Evolutionary conservation across 2,797 vertebrate genomes (phyloP).

Genomic region (Periparus ater): DNA sequence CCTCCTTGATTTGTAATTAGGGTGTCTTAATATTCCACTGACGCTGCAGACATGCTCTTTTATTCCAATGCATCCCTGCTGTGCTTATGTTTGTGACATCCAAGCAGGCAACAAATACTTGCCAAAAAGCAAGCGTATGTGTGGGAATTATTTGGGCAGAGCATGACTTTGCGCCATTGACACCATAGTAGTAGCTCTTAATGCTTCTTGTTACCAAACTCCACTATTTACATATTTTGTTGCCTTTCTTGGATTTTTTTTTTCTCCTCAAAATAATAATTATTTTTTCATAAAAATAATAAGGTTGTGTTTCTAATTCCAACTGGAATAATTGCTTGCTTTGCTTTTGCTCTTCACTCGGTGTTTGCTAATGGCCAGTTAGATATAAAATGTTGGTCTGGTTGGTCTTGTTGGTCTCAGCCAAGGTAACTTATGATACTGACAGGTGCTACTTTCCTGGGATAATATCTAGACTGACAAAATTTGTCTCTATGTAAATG

Average conservation of each 20-base stretch:
- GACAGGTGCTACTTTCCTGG: not conserved
- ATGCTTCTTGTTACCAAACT: not conserved
- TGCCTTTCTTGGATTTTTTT: not conserved
- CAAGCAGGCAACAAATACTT: not conserved
- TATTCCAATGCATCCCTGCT: not conserved
- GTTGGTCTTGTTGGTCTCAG: not conserved
- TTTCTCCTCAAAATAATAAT: not conserved
- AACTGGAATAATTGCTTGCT: not conserved
- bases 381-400: not conserved
- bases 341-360: not conserved
- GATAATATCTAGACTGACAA: not conserved
- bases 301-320: not conserved
- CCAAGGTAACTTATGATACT: not conserved
- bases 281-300: no score
- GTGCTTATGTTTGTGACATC: not conserved
- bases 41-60: not conserved
- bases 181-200: not conserved
- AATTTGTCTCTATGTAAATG: not conserved
- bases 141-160: not conserved
- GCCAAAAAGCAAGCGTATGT: not conserved
- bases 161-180: rapidly evolving
- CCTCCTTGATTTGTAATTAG: not conserved
- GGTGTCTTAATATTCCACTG: not conserved
- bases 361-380: not conserved
- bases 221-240: not conserved